A percentile compares a stretch with the other conserved stretches of the same genome.
Evolutionary conservation across 1,140 invertebrate species (phyloP).

Genomic region (Sipha flava): DNA sequence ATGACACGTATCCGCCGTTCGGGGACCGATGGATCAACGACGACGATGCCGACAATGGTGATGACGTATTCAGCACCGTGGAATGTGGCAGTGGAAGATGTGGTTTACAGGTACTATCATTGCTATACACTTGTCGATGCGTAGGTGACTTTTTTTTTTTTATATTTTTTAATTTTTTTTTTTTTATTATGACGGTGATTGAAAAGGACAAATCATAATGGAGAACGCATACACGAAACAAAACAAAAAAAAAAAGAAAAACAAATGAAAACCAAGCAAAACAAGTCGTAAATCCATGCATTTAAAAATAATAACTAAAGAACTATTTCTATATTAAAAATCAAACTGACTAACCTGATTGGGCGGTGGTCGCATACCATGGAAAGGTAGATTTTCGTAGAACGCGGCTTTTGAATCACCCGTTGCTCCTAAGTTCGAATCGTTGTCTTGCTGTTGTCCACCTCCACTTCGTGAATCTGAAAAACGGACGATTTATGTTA

Average conservation of each 20-base stretch:
- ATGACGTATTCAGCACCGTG: not conserved
- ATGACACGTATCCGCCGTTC: not conserved
- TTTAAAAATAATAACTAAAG: not conserved
- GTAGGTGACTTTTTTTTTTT: constrained; percentile 10
- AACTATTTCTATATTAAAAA: too few species aligned
- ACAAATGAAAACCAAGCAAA: constrained; percentile 34
- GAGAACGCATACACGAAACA: not conserved
- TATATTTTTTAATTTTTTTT: too few species aligned
- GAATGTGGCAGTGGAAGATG: not conserved
- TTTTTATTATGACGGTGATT: not conserved
- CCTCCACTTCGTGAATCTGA: constrained; percentile 36
- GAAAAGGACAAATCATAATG: not conserved
- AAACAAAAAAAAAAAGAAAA: constrained; percentile 34
- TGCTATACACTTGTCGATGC: not conserved
- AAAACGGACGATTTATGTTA: not conserved
- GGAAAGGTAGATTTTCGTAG: constrained; percentile 89
- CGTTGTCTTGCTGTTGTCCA: not conserved
- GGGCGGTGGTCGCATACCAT: constrained; percentile 78
- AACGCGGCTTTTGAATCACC: constrained; percentile 60
- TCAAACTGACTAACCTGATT: constrained; percentile 66
- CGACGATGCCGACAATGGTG: not conserved
- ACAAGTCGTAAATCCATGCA: constrained; percentile 3
- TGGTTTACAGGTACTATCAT: not conserved
- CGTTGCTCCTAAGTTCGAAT: constrained; percentile 41
- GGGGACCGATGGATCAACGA: not conserved